Base-by-base conservation (phyloP, 2,888 invertebrate species). In the Acholoe squamosa region DNA sequence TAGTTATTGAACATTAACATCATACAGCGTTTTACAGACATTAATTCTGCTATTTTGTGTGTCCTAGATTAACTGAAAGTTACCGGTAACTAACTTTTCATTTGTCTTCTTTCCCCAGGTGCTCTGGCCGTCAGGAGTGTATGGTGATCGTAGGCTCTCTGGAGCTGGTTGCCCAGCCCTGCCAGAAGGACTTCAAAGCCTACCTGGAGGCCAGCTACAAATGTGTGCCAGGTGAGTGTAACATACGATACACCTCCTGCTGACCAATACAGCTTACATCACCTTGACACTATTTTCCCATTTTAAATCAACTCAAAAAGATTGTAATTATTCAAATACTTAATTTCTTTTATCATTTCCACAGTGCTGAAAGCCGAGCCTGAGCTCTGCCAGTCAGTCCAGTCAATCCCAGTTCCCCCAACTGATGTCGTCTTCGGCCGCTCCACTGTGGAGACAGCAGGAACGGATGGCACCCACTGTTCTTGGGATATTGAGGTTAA, bases 111-210 rank as follows among this genome's bases (percentile, higher is more conserved):
- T n/a, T 31, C 77, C 28, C 19, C 77, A 77, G 84, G 56, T 86
- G 86, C 31, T 77, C 14, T 91, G 93, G 33, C 61, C 61, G 91
- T 54, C 88, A 80, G 22, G 77, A 91, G 84, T 93, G 93, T 77
- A 56, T 86, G 14, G 80, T 92, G 28, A 54, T 91, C 16, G 93
- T 93, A 12, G 93, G 92, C 14, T 91, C 91, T 34, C 54, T 93
- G 71, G 92, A 93, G 67, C 89, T 89, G n/a, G 89, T 92, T 10
- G 92, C 92, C 34, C 93, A 93, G 89, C 93, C 93, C 10, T 93
- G 93, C 80, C 84, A 89, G 89, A 93, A 92, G 88, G 92, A 93
- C 89, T 91, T 93, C 91, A 92, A 92, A 54, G 89, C 92, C 31
- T 93, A 92, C 90, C 90, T 93, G 16, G 92, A 93, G 84, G 92